Evolutionary conservation across 2,888 invertebrate species (phyloP), one percentile per base, ranked within the genome.

Genomic region (Cheilosia scutellata): DNA sequence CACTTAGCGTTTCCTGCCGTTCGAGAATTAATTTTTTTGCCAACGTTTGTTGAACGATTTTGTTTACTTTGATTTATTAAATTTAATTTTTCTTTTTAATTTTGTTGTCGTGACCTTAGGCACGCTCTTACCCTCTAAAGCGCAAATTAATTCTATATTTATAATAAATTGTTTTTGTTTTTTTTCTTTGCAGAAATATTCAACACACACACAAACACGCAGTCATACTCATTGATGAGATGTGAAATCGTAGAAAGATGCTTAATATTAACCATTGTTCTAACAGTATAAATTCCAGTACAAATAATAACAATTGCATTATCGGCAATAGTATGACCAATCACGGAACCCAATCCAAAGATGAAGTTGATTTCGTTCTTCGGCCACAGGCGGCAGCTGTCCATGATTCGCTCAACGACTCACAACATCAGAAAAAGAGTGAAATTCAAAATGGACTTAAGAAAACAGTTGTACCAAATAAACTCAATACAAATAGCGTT

Each of bases 291-390:
- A 78, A 78, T 71, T 75, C 78, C 25, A 82, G 71, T 76, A 79
- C 83, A 72, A 82, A 82, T 47, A 65, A 37, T 75, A 82, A 82
- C 33, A 68, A 33, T 82, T 82, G 72, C 77, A 77, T 82, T 11
- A 87, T 78, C 66, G 33, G 68, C 58, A 82, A 63, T 51, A 83
- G 42, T 53, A 87, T 79, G 78, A 83, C 78, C 57, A 87, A 87
- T 44, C 74, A 72, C 70, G 71, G 57, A 71, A 86, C 70, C 42
- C 86, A 88, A 65, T 89, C 89, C 87, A 89, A 89, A 88, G 92
- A 92, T 89, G 92, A 91, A 89, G 91, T 92, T 44, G 92, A 92
- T 88, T 92, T 91, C 84, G 89, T 91, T 16, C 80, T 87, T 60
- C 86, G 71, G 11, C 62, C 82, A 63, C 60, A 55, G 27, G 51